A percentile compares a stretch with the other conserved stretches of the same genome.
Conservation (phyloP, 1,140 invertebrate genomes). For the Drosophila suzukii region DNA sequence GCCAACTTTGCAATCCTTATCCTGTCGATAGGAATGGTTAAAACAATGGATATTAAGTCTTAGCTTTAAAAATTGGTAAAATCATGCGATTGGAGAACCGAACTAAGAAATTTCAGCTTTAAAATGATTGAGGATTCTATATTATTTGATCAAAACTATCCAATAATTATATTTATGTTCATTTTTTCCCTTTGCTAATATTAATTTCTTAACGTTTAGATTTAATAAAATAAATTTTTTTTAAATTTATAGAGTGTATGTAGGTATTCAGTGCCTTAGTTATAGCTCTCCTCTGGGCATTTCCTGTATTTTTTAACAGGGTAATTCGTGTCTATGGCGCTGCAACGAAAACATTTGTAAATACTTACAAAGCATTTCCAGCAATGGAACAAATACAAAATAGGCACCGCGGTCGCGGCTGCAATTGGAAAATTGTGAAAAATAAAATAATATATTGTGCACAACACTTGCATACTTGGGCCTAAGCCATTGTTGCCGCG, state of each 20-base stretch:
- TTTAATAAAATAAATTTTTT: no score
- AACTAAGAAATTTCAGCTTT: no score
- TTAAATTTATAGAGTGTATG: constrained; percentile 1
- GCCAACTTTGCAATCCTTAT: background rate
- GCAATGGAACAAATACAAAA: constrained; percentile 79
- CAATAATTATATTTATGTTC: no score
- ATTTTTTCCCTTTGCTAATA: no score
- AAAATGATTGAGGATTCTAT: no score
- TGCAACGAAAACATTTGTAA: constrained; percentile 72
- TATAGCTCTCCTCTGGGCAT: background rate
- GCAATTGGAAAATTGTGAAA: constrained; percentile 69
- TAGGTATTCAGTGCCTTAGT: background rate
- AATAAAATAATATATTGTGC: constrained; percentile 59
- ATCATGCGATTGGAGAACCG: background rate
- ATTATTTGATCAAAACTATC: no score
- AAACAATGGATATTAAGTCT: background rate
- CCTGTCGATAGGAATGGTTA: no score
- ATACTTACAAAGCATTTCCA: constrained; percentile 80
- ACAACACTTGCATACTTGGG: constrained; percentile 54
- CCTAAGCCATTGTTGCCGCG: constrained; percentile 31
- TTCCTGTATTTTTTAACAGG: constrained; percentile 42
- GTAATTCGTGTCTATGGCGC: constrained; percentile 66
- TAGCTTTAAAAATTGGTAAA: background rate
- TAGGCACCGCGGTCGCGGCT: constrained; percentile 38
- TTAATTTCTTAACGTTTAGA: no score